Evolutionary conservation across 2,113 vertebrate genomes (phyloP).

Genomic region (Carassius gibelio): DNA sequence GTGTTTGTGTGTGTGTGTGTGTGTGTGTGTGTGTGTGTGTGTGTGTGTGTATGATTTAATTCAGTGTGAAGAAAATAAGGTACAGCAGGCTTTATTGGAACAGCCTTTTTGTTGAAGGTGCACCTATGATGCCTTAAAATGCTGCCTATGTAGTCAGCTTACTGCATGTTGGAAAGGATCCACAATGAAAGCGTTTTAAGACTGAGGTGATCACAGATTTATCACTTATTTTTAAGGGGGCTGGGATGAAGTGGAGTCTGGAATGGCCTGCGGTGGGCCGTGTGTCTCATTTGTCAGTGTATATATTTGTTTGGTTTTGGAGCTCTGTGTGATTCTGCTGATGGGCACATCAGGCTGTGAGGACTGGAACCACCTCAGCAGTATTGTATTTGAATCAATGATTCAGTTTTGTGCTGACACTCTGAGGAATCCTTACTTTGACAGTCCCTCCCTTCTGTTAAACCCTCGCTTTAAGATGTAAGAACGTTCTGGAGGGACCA

Average conservation of each 20-base stretch:
- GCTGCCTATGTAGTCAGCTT: not conserved
- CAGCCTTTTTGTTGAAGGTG: not conserved
- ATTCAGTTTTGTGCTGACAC: constrained; percentile 91
- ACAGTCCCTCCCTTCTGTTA: constrained; percentile 78
- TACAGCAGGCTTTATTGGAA: not conserved
- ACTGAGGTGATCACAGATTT: not conserved
- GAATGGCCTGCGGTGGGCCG: not conserved
- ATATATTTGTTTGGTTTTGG: constrained; percentile 25
- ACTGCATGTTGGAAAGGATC: not conserved
- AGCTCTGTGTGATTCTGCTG: constrained; percentile 85
- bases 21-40: too few species aligned
- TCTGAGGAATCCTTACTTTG: constrained; percentile 82
- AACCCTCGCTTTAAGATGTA: constrained; percentile 72
- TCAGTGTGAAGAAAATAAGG: not conserved
- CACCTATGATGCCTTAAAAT: not conserved
- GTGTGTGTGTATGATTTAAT: too few species aligned
- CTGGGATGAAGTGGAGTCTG: not conserved
- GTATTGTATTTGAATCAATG: constrained; percentile 95
- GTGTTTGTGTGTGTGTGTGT: too few species aligned
- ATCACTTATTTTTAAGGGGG: not conserved
- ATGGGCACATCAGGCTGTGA: constrained; percentile 84
- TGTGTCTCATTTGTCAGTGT: constrained; percentile 5
- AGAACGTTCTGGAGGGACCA: constrained; percentile 35
- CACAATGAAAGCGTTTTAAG: not conserved
- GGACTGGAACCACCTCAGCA: constrained; percentile 86